A percentile compares a stretch with the other conserved stretches of the same genome.
phyloP scores from a whole-genome alignment of 2,113 vertebrate species.

The Anolis carolinensis region DNA sequence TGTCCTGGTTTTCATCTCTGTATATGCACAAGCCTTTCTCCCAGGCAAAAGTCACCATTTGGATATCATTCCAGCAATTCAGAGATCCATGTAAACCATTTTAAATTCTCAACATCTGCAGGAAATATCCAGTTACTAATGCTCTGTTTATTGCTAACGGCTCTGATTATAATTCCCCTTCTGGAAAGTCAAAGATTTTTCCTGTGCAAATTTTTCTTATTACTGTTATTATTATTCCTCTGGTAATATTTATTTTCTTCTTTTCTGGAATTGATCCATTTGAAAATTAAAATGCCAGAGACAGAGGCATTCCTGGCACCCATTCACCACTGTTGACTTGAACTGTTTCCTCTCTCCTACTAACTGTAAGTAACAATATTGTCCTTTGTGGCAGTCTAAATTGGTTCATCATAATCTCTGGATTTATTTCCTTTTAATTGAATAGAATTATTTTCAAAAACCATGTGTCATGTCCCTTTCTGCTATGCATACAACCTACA shows the following conservation, averaged over 20 bases:
- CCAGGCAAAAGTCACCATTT: background rate
- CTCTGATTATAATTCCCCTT: background rate
- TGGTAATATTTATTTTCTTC: conserved; percentile 1
- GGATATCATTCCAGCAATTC: background rate
- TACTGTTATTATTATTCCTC: background rate
- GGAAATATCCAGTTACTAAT: conserved; percentile 28
- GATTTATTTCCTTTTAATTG: background rate
- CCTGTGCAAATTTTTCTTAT: background rate
- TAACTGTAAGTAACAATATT: background rate
- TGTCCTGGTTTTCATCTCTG: background rate
- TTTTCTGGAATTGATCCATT: background rate
- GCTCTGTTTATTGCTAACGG: conserved; percentile 1
- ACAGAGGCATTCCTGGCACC: conserved; percentile 8
- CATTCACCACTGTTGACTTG: background rate
- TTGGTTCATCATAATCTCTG: background rate
- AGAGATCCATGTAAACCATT: background rate
- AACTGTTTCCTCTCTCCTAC: background rate
- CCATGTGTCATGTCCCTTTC: background rate
- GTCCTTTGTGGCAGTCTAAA: background rate
- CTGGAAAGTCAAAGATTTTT: background rate
- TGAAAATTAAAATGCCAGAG: conserved; percentile 4
- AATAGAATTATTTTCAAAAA: background rate
- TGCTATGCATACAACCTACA: background rate
- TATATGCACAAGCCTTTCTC: background rate
- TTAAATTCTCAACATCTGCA: conserved; percentile 24